Percentiles rank a stretch among this genome's conserved stretches.
phyloP scores from a whole-genome alignment of 2,888 invertebrate genomes.

The Eulithis testata region DNA sequence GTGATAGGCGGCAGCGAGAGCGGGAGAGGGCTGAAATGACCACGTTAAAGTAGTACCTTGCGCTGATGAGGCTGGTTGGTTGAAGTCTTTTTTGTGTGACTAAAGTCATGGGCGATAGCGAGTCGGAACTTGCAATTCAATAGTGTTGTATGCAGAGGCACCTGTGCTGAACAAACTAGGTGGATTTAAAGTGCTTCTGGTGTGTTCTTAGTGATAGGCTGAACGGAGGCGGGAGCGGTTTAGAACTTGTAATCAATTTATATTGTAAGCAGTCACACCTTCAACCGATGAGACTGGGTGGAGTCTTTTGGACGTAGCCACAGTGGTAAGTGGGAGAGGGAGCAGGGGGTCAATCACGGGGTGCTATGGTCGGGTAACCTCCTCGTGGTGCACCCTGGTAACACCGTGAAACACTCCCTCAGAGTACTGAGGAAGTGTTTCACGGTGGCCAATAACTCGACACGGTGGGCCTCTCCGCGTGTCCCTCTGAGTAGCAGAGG shows the following conservation, averaged over 20 bases:
- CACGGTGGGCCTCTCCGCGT: too few species aligned
- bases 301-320: conserved; percentile 56
- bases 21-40: not conserved
- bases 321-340: conserved; percentile 8
- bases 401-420: too few species aligned
- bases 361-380: too few species aligned
- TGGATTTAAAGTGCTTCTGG: conserved; percentile 70
- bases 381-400: too few species aligned
- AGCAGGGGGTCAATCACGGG: too few species aligned
- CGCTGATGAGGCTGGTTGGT: too few species aligned
- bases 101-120: not conserved
- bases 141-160: too few species aligned
- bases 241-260: conserved; percentile 41
- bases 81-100: not conserved
- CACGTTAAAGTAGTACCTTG: too few species aligned
- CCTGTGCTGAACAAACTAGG: conserved; percentile 34
- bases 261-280: conserved; percentile 48
- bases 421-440: too few species aligned
- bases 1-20: conserved; percentile 14
- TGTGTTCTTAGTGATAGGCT: conserved; percentile 6
- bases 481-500: too few species aligned
- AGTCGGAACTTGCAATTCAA: too few species aligned
- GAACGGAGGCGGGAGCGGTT: conserved; percentile 9
- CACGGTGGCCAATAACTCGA: too few species aligned
- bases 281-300: conserved; percentile 45